Evolutionary conservation across 2,888 invertebrate species (phyloP).

Genomic region (Oligia latruncula): DNA sequence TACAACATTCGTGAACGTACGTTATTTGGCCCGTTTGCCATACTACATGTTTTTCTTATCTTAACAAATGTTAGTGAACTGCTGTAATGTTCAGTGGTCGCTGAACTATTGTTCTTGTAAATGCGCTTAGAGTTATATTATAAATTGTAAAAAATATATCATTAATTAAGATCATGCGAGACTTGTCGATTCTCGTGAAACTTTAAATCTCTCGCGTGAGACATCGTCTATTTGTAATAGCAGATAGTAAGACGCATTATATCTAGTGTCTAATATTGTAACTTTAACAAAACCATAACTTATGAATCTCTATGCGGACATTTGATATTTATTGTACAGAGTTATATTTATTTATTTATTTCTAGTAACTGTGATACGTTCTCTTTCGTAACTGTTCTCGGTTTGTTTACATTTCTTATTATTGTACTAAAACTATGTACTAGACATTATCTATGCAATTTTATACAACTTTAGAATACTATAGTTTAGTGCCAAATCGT

Average conservation of each 20-base stretch:
- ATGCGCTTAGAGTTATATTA: background rate
- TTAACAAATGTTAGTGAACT: slow-evolving; percentile 6
- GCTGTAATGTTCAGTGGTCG: slow-evolving; percentile 9
- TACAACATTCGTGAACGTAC: slow-evolving; percentile 20
- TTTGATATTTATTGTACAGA: slow-evolving; percentile 80
- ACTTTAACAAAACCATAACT: slow-evolving; percentile 34
- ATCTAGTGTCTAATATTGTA: slow-evolving; percentile 11
- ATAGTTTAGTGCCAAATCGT: slow-evolving; percentile 59
- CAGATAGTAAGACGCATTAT: slow-evolving; percentile 7
- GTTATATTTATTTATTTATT: slow-evolving; percentile 85
- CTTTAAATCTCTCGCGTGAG: background rate
- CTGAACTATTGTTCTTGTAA: slow-evolving; percentile 3
- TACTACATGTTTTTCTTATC: slow-evolving; percentile 10
- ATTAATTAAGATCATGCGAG: slow-evolving; percentile 9
- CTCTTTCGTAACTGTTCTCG: slow-evolving; percentile 51
- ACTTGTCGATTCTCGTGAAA: slow-evolving; percentile 11
- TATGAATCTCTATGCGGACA: slow-evolving; percentile 48
- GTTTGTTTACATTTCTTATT: slow-evolving; percentile 37
- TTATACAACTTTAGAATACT: slow-evolving; percentile 51
- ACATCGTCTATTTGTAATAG: slow-evolving; percentile 23
- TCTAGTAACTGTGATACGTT: slow-evolving; percentile 84
- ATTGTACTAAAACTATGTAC: slow-evolving; percentile 41
- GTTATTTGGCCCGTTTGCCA: slow-evolving; percentile 30
- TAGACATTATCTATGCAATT: slow-evolving; percentile 36
- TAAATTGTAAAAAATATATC: background rate